Conservation (phyloP, 2,797 vertebrate genomes). For the Gambelia wislizenii region DNA sequence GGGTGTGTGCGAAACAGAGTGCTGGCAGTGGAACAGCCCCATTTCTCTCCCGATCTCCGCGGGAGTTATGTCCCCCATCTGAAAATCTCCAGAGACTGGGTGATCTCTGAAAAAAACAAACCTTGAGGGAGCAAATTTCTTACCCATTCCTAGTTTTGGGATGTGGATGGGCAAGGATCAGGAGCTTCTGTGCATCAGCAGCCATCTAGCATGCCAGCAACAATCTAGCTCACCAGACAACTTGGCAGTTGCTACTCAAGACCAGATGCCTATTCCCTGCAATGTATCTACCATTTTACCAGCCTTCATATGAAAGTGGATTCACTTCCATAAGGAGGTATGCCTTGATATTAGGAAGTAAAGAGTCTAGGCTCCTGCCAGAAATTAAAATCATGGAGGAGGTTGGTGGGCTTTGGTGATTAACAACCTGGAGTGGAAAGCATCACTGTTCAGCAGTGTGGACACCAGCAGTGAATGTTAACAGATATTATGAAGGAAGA, state of each 20-base stretch:
- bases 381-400: neutral
- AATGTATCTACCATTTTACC: neutral
- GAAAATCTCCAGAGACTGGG: neutral
- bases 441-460: neutral
- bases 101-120: neutral
- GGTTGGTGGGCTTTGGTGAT: neutral
- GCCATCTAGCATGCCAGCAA: neutral
- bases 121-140: too few relatives aligned
- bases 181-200: too few relatives aligned
- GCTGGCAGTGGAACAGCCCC: too few relatives aligned
- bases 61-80: too few relatives aligned
- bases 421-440: neutral
- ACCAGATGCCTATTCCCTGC: neutral
- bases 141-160: too few relatives aligned
- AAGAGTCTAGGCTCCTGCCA: neutral
- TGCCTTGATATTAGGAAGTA: neutral
- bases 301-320: neutral
- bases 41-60: too few relatives aligned
- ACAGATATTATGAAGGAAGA: neutral
- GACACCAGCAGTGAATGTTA: neutral
- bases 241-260: neutral
- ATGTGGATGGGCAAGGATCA: neutral
- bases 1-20: too few relatives aligned
- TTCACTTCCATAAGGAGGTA: neutral
- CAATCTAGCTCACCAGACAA: neutral